Percentiles rank a stretch among this genome's conserved stretches.
Conservation (phyloP, 1,140 invertebrate species). For the Dinothrombium tinctorium region DNA sequence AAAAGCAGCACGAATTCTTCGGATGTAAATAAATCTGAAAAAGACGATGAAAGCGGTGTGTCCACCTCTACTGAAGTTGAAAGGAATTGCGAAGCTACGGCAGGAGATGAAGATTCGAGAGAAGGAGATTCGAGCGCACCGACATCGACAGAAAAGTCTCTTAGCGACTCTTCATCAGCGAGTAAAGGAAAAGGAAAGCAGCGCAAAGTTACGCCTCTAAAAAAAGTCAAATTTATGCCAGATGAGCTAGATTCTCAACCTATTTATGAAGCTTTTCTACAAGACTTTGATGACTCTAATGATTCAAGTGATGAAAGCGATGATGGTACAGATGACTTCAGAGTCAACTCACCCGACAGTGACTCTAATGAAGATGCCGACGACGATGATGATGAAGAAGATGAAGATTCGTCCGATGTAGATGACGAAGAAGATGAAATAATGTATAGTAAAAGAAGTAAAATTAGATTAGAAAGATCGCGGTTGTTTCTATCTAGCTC, state of each 20-base stretch:
- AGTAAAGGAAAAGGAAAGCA: slow-evolving; percentile 4
- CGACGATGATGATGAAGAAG: slow-evolving; percentile 17
- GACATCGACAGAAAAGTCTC: background rate
- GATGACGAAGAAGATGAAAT: slow-evolving; percentile 12
- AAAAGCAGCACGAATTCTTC: too few species aligned
- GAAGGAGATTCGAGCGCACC: background rate
- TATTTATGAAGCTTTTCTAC: slow-evolving; percentile 2
- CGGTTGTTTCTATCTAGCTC: background rate
- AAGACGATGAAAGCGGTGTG: background rate
- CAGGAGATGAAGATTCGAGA: background rate
- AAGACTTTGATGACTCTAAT: slow-evolving; percentile 1
- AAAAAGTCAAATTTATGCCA: background rate
- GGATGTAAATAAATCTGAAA: too few species aligned
- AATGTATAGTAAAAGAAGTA: slow-evolving; percentile 6
- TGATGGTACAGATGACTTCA: slow-evolving; percentile 31
- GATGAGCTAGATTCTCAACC: background rate
- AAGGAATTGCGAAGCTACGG: too few species aligned
- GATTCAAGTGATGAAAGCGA: slow-evolving; percentile 13
- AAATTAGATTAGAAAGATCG: background rate
- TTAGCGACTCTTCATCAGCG: background rate
- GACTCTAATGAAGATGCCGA: slow-evolving; percentile 24
- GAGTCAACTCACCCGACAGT: too few species aligned
- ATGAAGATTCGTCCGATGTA: slow-evolving; percentile 14
- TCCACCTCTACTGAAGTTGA: background rate
- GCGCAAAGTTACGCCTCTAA: slow-evolving; percentile 1